Conservation (phyloP, 2,888 invertebrate genomes). For the Zygogramma bicolorata region DNA sequence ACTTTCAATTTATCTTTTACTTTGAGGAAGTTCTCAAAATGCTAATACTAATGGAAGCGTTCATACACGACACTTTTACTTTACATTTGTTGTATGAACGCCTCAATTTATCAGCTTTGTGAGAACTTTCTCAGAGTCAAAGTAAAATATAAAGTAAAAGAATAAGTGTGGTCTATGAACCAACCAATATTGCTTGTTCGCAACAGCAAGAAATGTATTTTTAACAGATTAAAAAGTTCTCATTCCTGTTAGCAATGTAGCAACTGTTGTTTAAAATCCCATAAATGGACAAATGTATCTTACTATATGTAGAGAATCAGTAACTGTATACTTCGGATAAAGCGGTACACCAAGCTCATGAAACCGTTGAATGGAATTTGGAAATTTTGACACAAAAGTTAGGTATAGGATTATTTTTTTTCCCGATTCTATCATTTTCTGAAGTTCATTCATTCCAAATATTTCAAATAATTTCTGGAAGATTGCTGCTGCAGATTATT, state of each 20-base stretch:
- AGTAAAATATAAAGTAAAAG: too few species aligned
- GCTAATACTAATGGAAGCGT: too few species aligned
- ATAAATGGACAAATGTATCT: neutral
- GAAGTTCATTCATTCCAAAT: neutral
- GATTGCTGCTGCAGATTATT: neutral
- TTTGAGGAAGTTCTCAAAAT: too few species aligned
- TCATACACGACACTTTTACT: too few species aligned
- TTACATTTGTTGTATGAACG: too few species aligned
- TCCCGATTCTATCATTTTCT: neutral
- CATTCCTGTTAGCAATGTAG: neutral
- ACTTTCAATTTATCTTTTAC: too few species aligned
- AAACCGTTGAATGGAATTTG: neutral
- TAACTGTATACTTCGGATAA: neutral
- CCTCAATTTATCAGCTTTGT: too few species aligned
- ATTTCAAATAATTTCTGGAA: neutral
- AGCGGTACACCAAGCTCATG: neutral
- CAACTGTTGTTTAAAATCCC: neutral
- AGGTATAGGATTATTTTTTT: neutral
- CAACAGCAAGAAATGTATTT: neutral
- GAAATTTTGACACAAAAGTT: neutral
- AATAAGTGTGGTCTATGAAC: too few species aligned
- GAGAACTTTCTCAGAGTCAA: too few species aligned
- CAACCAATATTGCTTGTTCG: neutral
- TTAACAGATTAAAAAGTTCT: neutral
- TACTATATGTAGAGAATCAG: neutral